Conservation (phyloP, 2,797 vertebrate genomes). For the Xiphophorus birchmanni region DNA sequence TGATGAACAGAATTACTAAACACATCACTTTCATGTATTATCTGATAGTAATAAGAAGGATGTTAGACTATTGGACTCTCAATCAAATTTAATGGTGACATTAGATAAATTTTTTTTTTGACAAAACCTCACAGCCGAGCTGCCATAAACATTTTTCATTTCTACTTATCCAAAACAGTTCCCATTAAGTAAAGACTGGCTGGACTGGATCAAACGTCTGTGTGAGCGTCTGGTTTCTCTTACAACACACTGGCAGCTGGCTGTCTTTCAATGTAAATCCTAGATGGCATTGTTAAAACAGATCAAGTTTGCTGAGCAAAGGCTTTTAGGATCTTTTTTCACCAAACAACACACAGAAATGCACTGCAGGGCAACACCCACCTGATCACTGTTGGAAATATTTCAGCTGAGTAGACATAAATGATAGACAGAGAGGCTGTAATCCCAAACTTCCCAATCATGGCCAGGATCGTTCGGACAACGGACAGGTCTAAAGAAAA, state of each 20-base stretch:
- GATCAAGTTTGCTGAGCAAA: not conserved
- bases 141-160: not conserved
- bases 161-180: not conserved
- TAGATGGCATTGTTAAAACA: not conserved
- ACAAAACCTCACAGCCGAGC: not conserved
- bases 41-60: too few relatives aligned
- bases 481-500: slow-evolving; percentile 69
- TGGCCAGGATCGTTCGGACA: slow-evolving; percentile 78
- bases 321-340: not conserved
- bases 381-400: slow-evolving; percentile 87
- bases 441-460: slow-evolving; percentile 84
- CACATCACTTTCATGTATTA: not conserved
- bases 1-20: not conserved
- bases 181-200: not conserved
- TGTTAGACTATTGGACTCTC: not conserved
- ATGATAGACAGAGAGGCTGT: slow-evolving; percentile 79
- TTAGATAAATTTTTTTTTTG: not conserved
- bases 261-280: not conserved
- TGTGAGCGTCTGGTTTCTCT: not conserved
- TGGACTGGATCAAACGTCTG: not conserved
- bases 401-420: slow-evolving; percentile 84
- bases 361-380: slow-evolving; percentile 53
- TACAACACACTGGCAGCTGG: not conserved
- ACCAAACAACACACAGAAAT: not conserved
- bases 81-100: not conserved